Conservation (phyloP, 2,113 vertebrate species). For the Misgurnus anguillicaudatus region DNA sequence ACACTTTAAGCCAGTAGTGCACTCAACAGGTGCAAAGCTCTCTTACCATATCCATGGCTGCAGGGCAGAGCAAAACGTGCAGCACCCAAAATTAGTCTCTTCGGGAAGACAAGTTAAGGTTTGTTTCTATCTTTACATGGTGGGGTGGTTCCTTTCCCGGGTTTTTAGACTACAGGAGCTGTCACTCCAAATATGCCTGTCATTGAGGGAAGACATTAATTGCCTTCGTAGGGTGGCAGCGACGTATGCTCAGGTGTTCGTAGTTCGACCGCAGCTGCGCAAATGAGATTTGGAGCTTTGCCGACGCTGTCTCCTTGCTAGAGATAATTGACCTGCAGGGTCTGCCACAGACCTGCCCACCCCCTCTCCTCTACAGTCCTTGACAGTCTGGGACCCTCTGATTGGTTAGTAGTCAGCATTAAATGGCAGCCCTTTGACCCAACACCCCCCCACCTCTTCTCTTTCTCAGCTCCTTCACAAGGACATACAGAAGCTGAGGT, state of each 20-base stretch:
- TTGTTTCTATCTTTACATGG: conserved; percentile 35
- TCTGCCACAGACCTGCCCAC: conserved; percentile 64
- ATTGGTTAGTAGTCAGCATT: conserved; percentile 72
- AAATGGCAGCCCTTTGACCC: conserved; percentile 71
- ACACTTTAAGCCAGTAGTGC: neutral
- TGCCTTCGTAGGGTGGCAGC: conserved; percentile 67
- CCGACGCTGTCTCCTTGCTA: conserved; percentile 69
- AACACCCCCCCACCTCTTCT: conserved; percentile 44
- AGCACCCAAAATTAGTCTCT: conserved; percentile 70
- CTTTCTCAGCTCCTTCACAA: conserved; percentile 62
- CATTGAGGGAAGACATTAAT: conserved; percentile 76
- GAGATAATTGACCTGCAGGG: conserved; percentile 76
- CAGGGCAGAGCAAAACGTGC: conserved; percentile 46
- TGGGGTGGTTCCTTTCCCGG: conserved; percentile 52
- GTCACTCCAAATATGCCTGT: conserved; percentile 70
- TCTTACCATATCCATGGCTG: conserved; percentile 48
- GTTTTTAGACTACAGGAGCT: conserved; percentile 57
- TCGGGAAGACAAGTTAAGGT: conserved; percentile 59
- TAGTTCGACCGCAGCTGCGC: conserved; percentile 64
- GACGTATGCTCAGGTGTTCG: conserved; percentile 47
- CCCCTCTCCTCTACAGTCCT: conserved; percentile 62
- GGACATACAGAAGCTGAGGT: conserved; percentile 59
- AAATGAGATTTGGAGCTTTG: conserved; percentile 76
- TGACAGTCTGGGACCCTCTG: conserved; percentile 65
- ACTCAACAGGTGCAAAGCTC: conserved; percentile 29